Evolutionary conservation across 2,797 vertebrate species (phyloP), one percentile per base, ranked within the genome.

Genomic region (Danio kyathit): DNA sequence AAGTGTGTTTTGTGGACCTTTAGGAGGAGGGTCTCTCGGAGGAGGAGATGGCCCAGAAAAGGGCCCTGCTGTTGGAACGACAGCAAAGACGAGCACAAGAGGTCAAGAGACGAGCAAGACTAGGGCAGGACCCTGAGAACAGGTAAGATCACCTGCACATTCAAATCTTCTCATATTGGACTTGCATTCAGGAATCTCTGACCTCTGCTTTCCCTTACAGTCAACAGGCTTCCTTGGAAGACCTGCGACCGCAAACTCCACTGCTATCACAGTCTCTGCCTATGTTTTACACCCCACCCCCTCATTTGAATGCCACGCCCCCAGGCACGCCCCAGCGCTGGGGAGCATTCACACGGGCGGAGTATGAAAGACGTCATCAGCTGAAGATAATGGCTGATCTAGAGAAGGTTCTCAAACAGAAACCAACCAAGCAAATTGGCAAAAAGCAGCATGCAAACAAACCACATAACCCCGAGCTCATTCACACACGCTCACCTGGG

Each of bases 341-440:
- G 0, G 96, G 94, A 0, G 94, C 92, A 1, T 97, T 98, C 88
- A 97, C 96, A 0, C 89, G 93, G 51, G 89, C 71, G 0, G 96
- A 97, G 85, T 96, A 97, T 0, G 92, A 94, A 3, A 86, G 91
- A 4, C 88, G 96, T 1, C 95, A 96, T 0, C 96, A 97, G 86
- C 93, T 98, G 48, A 94, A 92, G 89, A 87, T 98, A 43, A 97
- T 98, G 96, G 93, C 95, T 0, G 95, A 98, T 83, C 86, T 98
- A 54, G 96, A 95, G 74, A 97, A 96, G 90, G 93, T 96, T 77
- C 91, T 98, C 73, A 91, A 91, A 66, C 94, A 91, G 86, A 96
- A 95, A 76, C 71, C 85, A 38, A 41, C 80, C 19, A 73, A 85
- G 48, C 83, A 77, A 90, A 74, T 75, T 21, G 66, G 40, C 71